Base-by-base conservation (phyloP, 2,888 invertebrate genomes). In the Lymantria dispar region DNA sequence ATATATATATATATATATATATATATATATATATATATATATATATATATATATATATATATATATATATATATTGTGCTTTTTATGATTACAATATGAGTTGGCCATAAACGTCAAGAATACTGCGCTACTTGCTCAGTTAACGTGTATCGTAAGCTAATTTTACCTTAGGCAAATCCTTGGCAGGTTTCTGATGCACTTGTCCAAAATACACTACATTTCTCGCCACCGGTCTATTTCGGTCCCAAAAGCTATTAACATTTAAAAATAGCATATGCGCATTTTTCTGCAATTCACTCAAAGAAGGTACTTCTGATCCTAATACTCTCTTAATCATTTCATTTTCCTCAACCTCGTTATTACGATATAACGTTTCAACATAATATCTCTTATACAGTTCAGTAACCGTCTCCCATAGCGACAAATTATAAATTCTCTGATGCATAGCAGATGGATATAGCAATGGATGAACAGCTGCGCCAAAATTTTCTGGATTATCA, bases 191-290 rank as follows among this genome's bases (percentile, higher is more conserved):
- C 12, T 79, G 63, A 52, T 85, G 83, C n/a, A 80, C 47, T 11
- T 84, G 81, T 42, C 85, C 81, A 48, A 86, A 74, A 50, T 78
- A 77, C 1, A 88, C 54, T 5, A 83, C 66, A 47, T 72, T 74
- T 1, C 82, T 76, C 3, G 85, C 74, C 9, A 80, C 47, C 1
- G 91, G 88, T 8, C 66, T 54, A 45, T 74, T 74, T 0, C 60
- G 61, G 22, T 68, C 66, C 57, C 74, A 73, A 15, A 79, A 43
- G 0, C 75, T 72, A 64, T 85, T 77, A 0, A 71, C 64, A 60
- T 87, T 87, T 5, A 83, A 50, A 48, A 87, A 73, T n/a, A 66
- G 8, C 64, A 74, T 52, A 30, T 69, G 76, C 1, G 79, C 61
- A 49, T 76, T 75, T 8, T 63, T 62, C 30, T 49, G 50, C 15